Conservation (phyloP, 30 jellyfish, hydroid and myxozoan species). For the Haliclystus octoradiatus region DNA sequence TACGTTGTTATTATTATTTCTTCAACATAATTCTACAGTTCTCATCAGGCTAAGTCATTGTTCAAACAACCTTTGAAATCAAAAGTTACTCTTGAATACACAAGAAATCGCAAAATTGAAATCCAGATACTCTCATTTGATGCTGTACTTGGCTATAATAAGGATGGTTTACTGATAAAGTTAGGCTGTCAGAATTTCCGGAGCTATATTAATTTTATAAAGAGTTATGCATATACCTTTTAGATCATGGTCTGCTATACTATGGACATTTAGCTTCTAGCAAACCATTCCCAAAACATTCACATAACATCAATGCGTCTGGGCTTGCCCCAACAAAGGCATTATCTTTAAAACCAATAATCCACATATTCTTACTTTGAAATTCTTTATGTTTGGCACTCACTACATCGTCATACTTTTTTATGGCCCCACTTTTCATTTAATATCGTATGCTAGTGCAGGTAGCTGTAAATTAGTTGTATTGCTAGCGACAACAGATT, state of each 20-base stretch:
- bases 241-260: neutral
- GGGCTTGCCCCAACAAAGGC: too few species aligned
- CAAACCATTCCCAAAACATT: neutral
- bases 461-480: neutral
- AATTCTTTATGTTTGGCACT: neutral
- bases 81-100: too few species aligned
- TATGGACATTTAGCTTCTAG: neutral
- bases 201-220: too few species aligned
- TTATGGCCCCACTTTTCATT: neutral
- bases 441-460: neutral
- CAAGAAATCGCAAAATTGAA: too few species aligned
- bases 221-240: neutral
- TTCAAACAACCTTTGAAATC: too few species aligned
- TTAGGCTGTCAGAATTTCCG: neutral
- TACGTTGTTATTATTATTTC: too few species aligned
- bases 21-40: too few species aligned
- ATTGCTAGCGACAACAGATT: neutral
- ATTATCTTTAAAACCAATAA: too few species aligned
- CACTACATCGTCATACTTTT: neutral
- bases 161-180: neutral
- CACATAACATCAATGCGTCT: too few species aligned
- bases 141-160: neutral
- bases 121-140: neutral
- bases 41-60: too few species aligned
- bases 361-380: neutral